Base-by-base conservation (phyloP, 2,113 vertebrate species). In the Empidonax traillii region DNA sequence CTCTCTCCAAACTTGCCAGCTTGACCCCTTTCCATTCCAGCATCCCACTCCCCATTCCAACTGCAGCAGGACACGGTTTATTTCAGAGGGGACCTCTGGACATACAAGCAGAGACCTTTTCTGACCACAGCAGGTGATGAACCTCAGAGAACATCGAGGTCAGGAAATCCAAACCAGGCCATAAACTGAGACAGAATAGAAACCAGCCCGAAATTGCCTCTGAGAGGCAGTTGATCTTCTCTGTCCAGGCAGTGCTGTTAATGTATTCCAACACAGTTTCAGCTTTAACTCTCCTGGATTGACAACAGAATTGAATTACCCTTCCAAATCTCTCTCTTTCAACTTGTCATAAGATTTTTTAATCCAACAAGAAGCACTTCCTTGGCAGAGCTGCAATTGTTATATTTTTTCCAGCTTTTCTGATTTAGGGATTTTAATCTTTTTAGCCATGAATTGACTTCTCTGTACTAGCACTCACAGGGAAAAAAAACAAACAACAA, bases 361-460 rank as follows among this genome's bases (percentile, higher is more conserved):
- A 96, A 94, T 87, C 88, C 92, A 94, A 94, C 85, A 73, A 93
- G 95, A 67, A 96, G 95, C 56, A 90, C 84, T 94, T 95, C 88
- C 95, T 92, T 94, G 92, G 92, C 96, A 96, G 61, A 66, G 62
- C 2, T 84, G 73, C 83, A 89, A 90, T 39, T 94, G 93, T 96
- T 81, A 77, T 24, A 95, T 93, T 95, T 95, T 69, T 85, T 35
- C 92, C 88, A 95, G 96, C 80, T 95, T 95, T 93, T 90, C 90
- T 81, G 94, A 96, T 94, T 94, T 78, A 94, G 49, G 83, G 84
- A 89, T 94, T 94, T 96, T 95, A 90, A 96, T 96, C 93, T 96
- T 95, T 97, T 96, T 92, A 96, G 90, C 96, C 80, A 87, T 90
- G 88, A 97, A 96, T 90, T 81, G 88, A 95, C 92, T 96, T 92